Conservation (phyloP, 2,888 invertebrate species). For the Lithosia quadra region DNA sequence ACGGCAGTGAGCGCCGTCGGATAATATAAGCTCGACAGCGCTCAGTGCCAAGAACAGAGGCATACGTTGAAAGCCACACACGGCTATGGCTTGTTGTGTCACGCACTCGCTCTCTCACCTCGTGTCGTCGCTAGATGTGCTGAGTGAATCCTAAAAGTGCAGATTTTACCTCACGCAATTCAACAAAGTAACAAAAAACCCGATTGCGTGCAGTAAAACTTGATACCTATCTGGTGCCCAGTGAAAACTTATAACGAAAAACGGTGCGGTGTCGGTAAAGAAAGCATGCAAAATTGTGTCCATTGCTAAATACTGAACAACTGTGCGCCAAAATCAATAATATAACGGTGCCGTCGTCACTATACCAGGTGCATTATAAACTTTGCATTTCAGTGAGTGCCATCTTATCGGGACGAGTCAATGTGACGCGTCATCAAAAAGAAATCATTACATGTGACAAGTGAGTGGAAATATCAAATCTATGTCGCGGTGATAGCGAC, state of each 20-base stretch:
- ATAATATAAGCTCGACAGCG: conserved; percentile 29
- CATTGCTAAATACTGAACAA: conserved; percentile 87
- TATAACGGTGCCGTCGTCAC: conserved; percentile 86
- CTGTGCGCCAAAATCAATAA: conserved; percentile 86
- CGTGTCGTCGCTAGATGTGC: conserved; percentile 84
- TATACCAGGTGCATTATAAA: conserved; percentile 85
- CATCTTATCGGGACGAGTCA: conserved; percentile 77
- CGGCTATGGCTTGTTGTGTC: conserved; percentile 60
- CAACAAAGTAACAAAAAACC: conserved; percentile 20
- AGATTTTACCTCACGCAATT: conserved; percentile 69
- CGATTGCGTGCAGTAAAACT: conserved; percentile 68
- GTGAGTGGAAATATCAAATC: conserved; percentile 87
- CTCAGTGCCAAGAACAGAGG: conserved; percentile 30
- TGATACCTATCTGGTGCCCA: conserved; percentile 84
- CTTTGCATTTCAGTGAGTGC: conserved; percentile 88
- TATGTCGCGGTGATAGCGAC: conserved; percentile 68
- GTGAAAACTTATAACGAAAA: conserved; percentile 84
- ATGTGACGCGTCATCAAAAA: conserved; percentile 68
- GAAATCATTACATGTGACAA: conserved; percentile 91
- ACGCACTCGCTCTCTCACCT: conserved; percentile 87
- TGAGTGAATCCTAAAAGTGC: conserved; percentile 85
- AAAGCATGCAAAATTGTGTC: conserved; percentile 87
- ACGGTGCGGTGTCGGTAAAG: conserved; percentile 85
- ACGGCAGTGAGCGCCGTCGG: conserved; percentile 31
- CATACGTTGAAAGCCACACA: conserved; percentile 32